These are phyloP conservation scores for Ypsolopha sequella DNA, from an alignment of 2,888 invertebrate species.

Conservation along the genomic window DNA sequence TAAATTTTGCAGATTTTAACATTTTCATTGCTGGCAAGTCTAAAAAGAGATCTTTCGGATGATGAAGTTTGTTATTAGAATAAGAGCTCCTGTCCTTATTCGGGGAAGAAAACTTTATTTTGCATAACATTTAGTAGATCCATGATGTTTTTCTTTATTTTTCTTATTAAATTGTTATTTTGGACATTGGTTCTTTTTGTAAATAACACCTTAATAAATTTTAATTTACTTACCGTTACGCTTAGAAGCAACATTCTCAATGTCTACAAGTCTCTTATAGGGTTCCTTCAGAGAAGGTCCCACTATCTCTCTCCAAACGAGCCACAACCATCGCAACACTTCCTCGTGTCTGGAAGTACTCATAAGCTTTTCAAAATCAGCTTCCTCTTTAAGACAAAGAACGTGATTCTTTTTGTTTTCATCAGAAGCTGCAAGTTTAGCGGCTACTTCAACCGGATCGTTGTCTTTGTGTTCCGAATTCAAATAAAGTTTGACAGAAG, in stretches of 20 bases:
- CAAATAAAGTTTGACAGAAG: constrained; percentile 17
- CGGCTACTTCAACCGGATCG: constrained; percentile 15
- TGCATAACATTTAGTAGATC: too few relatives aligned
- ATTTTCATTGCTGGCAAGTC: too few relatives aligned
- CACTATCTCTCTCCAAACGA: constrained; percentile 74
- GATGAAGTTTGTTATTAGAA: too few relatives aligned
- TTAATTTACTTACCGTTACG: constrained; percentile 67
- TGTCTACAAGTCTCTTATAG: constrained; percentile 61
- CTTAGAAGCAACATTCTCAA: constrained; percentile 74
- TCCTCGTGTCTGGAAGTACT: constrained; percentile 47
- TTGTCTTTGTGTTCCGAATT: constrained; percentile 9
- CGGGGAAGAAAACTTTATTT: too few relatives aligned
- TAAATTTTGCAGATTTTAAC: too few relatives aligned
- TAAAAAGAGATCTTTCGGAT: too few relatives aligned
- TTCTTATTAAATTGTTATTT: too few relatives aligned
- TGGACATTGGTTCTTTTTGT: too few relatives aligned
- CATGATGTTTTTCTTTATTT: too few relatives aligned
- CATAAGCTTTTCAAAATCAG: constrained; percentile 73
- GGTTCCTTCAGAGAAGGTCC: constrained; percentile 67
- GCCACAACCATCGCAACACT: constrained; percentile 74
- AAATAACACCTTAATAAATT: too few relatives aligned
- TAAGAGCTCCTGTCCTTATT: too few relatives aligned
- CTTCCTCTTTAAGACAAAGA: constrained; percentile 73
- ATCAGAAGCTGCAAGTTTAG: constrained; percentile 17
- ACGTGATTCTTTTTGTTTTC: constrained; percentile 9